phyloP scores from a whole-genome alignment of 2,888 invertebrate genomes.

The Folsomia manolachei region DNA sequence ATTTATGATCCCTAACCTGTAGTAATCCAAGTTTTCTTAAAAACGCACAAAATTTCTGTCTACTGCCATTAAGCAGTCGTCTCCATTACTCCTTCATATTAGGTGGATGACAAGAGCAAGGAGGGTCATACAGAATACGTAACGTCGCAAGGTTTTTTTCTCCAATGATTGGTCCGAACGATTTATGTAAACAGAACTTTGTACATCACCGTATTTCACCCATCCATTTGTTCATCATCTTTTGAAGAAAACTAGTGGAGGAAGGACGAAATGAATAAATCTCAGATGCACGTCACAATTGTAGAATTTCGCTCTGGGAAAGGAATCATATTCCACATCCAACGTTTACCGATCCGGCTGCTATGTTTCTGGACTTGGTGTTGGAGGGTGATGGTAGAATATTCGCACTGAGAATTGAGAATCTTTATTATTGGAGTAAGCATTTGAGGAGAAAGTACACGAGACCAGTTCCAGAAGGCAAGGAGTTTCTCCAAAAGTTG shows the following conservation, averaged over 20 bases:
- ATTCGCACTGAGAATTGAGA: background rate
- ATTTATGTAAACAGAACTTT: background rate
- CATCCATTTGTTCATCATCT: no score
- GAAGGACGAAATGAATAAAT: background rate
- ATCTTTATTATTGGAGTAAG: background rate
- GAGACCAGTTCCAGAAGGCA: background rate
- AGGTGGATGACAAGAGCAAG: no score
- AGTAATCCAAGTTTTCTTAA: no score
- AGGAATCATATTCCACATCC: no score
- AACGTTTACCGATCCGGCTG: no score
- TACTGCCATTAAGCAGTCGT: no score
- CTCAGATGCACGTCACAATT: background rate
- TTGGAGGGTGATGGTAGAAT: background rate
- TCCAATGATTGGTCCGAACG: background rate
- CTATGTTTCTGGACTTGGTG: background rate
- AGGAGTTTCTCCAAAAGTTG: background rate
- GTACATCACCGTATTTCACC: background rate
- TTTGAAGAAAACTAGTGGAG: no score
- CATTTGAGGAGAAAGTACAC: background rate
- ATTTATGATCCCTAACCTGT: no score
- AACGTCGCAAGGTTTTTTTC: slow-evolving; percentile 11
- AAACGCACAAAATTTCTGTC: no score
- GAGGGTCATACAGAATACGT: no score
- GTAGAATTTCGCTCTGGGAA: background rate
- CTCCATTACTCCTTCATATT: no score